Percentiles rank a stretch among this genome's conserved stretches.
These are phyloP conservation scores for Drosophila persimilis DNA, from an alignment of 1,140 invertebrate species.

Conservation along the genomic window DNA sequence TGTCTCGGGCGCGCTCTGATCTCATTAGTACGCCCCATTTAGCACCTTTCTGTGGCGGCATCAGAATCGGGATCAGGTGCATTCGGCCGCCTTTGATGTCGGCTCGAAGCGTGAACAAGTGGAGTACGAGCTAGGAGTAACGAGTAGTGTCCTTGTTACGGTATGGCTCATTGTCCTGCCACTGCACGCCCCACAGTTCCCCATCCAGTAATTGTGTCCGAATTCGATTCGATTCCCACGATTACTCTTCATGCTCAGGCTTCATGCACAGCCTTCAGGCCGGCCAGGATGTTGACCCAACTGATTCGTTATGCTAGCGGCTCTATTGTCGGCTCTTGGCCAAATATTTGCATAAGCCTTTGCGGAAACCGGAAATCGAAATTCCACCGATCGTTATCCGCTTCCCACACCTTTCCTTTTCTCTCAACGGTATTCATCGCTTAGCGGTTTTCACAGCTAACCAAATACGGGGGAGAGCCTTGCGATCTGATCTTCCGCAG, in stretches of 20 bases:
- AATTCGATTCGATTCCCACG: constrained; percentile 31
- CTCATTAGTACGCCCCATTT: constrained; percentile 82
- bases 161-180: constrained; percentile 15
- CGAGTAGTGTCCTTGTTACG: constrained; percentile 1
- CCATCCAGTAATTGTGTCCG: constrained; percentile 41
- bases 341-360: constrained; percentile 72
- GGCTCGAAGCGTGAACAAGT: constrained; percentile 20
- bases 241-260: neutral
- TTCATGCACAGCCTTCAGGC: neutral
- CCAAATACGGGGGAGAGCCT: constrained; percentile 37
- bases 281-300: constrained; percentile 26
- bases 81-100: constrained; percentile 43
- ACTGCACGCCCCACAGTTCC: constrained; percentile 18
- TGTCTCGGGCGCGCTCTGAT: constrained; percentile 59
- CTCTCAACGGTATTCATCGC: constrained; percentile 1
- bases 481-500: neutral
- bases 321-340: constrained; percentile 11
- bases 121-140: neutral
- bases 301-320: constrained; percentile 6
- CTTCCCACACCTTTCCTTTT: constrained; percentile 29
- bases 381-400: neutral
- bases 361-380: constrained; percentile 60
- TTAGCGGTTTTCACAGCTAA: constrained; percentile 64
- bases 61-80: constrained; percentile 49
- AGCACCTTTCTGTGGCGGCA: constrained; percentile 67